A percentile compares a stretch with the other conserved stretches of the same genome.
These are phyloP conservation scores for Zaprionus inermis DNA, from an alignment of 1,140 invertebrate species.

Conservation along the genomic window DNA sequence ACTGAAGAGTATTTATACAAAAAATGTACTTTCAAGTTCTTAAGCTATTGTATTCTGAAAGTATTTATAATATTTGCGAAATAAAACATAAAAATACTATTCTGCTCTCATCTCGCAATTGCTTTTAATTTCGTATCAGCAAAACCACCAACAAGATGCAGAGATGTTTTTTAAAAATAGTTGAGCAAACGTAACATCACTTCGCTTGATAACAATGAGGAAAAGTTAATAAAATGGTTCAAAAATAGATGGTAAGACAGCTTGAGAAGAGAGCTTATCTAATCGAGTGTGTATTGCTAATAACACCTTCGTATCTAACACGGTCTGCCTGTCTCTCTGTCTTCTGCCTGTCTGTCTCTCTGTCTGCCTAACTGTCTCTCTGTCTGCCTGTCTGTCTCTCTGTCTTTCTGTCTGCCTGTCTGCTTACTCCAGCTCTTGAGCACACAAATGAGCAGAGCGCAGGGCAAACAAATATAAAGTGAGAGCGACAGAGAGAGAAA, in stretches of 20 bases:
- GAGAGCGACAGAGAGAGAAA: not conserved
- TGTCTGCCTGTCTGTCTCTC: too few relatives aligned
- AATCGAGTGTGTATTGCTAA: slow-evolving; percentile 21
- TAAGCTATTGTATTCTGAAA: too few relatives aligned
- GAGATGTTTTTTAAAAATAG: not conserved
- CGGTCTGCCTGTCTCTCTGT: too few relatives aligned
- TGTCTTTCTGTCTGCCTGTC: too few relatives aligned
- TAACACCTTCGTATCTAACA: not conserved
- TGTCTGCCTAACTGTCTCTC: too few relatives aligned
- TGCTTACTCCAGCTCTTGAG: not conserved
- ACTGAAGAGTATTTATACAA: too few relatives aligned
- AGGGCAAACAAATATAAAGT: slow-evolving; percentile 5
- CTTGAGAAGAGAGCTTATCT: slow-evolving; percentile 27
- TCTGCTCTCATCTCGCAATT: too few relatives aligned
- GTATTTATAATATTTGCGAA: too few relatives aligned
- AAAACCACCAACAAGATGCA: not conserved
- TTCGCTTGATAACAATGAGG: not conserved
- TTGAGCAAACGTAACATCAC: not conserved
- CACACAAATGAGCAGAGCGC: slow-evolving; percentile 21
- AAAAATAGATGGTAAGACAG: slow-evolving; percentile 19
- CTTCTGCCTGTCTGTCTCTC: too few relatives aligned
- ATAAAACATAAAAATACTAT: too few relatives aligned
- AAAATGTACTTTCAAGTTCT: too few relatives aligned
- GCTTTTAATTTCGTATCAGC: not conserved
- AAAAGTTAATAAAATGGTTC: not conserved